Conservation (phyloP, 23 tunicate species). For the Styela clava region DNA sequence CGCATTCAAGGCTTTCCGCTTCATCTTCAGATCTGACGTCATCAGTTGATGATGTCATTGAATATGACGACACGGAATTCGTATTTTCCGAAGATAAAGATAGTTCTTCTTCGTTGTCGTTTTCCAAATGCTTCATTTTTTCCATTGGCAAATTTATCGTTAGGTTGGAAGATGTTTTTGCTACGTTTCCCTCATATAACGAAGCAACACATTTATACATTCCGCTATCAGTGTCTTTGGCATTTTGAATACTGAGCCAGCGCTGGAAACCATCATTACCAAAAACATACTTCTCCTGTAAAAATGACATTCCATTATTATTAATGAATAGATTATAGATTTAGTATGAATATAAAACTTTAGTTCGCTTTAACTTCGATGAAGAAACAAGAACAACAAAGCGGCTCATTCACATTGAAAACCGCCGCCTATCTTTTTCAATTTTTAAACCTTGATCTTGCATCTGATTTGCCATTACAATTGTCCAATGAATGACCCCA, state of each 20-base stretch:
- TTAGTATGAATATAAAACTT: no score
- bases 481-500: no score
- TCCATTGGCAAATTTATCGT: neutral
- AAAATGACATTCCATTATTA: no score
- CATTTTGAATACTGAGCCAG: neutral
- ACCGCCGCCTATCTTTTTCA: no score
- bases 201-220: neutral
- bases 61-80: neutral
- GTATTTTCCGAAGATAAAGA: neutral
- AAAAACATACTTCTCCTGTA: neutral
- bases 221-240: neutral
- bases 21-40: no score
- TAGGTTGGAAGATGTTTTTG: neutral
- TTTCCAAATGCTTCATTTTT: neutral
- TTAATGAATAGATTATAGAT: no score
- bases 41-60: neutral
- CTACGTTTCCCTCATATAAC: neutral
- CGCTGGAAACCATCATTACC: neutral
- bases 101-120: neutral
- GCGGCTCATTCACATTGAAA: no score
- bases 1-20: no score
- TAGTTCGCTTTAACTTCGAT: no score
- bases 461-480: no score
- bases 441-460: no score
- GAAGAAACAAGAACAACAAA: no score